phyloP scores from a whole-genome alignment of 2,888 invertebrate genomes.

The Nemotelus pantherinus region DNA sequence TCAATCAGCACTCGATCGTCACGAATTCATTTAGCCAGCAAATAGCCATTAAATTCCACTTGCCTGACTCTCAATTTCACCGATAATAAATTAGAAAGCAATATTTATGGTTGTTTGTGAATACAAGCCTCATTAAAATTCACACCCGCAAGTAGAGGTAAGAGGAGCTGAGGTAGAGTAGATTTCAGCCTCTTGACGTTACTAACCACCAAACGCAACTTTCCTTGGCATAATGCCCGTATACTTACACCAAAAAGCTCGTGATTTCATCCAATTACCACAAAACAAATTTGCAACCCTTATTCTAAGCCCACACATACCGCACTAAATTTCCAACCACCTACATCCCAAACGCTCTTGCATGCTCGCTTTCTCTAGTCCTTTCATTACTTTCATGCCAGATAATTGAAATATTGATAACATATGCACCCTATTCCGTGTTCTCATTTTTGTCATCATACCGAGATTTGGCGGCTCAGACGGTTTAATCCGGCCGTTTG shows the following conservation, averaged over 20 bases:
- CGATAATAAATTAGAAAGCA: too few relatives aligned
- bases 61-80: too few relatives aligned
- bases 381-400: not conserved
- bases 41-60: too few relatives aligned
- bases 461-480: constrained; percentile 8
- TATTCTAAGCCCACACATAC: not conserved
- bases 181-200: not conserved
- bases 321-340: not conserved
- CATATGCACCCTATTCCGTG: constrained; percentile 32
- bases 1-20: too few relatives aligned
- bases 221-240: not conserved
- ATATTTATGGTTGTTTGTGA: not conserved
- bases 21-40: too few relatives aligned
- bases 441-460: constrained; percentile 17
- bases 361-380: not conserved
- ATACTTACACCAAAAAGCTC: not conserved
- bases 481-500: not conserved
- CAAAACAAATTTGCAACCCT: not conserved
- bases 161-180: not conserved
- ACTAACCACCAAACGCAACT: not conserved
- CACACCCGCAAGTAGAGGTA: not conserved
- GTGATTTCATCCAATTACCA: constrained; percentile 1
- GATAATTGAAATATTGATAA: constrained; percentile 24
- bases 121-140: not conserved
- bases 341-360: not conserved